Conservation (phyloP, 2,797 vertebrate genomes). For the Alcedo quadribrachys region DNA sequence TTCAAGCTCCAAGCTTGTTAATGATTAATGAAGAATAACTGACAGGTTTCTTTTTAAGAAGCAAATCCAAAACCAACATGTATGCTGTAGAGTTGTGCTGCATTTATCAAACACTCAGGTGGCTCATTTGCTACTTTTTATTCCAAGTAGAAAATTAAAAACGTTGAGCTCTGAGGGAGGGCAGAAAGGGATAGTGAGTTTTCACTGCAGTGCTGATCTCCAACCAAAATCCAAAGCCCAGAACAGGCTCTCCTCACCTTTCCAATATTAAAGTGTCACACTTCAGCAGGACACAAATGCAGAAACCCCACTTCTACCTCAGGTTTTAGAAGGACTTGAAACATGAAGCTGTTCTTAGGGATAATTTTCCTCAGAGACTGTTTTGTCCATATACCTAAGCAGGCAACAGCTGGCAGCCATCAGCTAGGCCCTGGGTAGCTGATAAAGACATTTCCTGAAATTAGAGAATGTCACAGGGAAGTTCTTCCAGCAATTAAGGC, state of each 20-base stretch:
- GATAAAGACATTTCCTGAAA: constrained; percentile 4
- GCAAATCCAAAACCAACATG: not conserved
- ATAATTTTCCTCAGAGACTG: not conserved
- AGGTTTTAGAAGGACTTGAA: not conserved
- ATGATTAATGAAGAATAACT: not conserved
- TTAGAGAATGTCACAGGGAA: not conserved
- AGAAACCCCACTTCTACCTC: not conserved
- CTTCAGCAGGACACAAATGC: not conserved
- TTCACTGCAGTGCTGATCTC: not conserved
- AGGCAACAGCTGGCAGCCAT: not conserved
- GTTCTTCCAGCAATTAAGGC: not conserved
- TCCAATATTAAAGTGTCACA: not conserved
- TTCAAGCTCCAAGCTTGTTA: not conserved
- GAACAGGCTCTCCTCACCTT: not conserved
- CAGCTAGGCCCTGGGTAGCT: not conserved
- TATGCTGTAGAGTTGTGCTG: not conserved
- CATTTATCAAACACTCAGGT: not conserved
- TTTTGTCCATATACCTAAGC: not conserved
- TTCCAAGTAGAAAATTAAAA: not conserved
- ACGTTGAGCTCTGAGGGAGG: not conserved
- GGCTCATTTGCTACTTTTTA: not conserved
- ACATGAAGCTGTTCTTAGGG: not conserved
- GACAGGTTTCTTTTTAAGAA: not conserved
- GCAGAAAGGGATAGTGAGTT: not conserved
- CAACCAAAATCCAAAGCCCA: not conserved